Percentiles rank a stretch among this genome's conserved stretches.
phyloP scores from a whole-genome alignment of 2,888 invertebrate species.

The Entomobrya multifasciata region DNA sequence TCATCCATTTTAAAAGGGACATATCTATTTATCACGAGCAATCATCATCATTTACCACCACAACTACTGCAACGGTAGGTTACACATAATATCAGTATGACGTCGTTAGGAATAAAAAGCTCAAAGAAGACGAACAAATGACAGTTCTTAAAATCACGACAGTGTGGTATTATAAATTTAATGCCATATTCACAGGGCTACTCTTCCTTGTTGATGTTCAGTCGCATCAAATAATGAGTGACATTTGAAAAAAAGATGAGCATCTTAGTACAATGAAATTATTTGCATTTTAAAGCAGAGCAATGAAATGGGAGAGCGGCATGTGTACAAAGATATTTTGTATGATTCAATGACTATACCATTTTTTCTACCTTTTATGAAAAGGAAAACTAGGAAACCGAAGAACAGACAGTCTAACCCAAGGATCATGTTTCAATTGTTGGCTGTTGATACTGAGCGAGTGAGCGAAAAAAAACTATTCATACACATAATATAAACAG shows the following conservation, averaged over 20 bases:
- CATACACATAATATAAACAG: neutral
- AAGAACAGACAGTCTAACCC: constrained; percentile 13
- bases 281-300: constrained; percentile 67
- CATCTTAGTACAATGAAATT: constrained; percentile 30
- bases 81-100: constrained; percentile 5
- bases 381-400: constrained; percentile 10
- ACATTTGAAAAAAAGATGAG: constrained; percentile 64
- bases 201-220: constrained; percentile 26
- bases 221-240: constrained; percentile 45
- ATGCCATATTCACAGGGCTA: neutral
- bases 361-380: constrained; percentile 25
- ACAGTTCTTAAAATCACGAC: neutral
- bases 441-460: neutral
- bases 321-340: constrained; percentile 60
- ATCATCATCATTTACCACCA: constrained; percentile 36
- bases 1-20: constrained; percentile 36
- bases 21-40: constrained; percentile 45
- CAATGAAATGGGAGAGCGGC: constrained; percentile 52
- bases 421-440: constrained; percentile 57
- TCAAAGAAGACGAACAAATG: constrained; percentile 33
- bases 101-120: constrained; percentile 36
- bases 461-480: constrained; percentile 1
- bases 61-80: neutral
- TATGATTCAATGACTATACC: constrained; percentile 45
- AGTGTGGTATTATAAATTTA: neutral